Evolutionary conservation across 2,888 invertebrate species (phyloP).

Genomic region (Alviniconcha strummeri): DNA sequence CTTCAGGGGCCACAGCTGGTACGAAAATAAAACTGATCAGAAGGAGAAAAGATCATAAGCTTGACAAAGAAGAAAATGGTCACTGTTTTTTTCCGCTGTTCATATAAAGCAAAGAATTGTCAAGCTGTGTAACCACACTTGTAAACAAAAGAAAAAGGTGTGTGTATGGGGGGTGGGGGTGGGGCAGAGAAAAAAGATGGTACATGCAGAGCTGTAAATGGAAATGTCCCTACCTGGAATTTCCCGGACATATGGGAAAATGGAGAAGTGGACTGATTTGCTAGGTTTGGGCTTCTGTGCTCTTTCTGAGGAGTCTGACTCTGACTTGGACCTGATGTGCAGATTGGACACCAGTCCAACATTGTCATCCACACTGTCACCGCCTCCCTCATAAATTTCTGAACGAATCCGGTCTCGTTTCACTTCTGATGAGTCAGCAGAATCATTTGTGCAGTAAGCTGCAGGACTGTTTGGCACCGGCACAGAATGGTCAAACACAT

Average conservation of each 20-base stretch:
- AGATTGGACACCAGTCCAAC: background rate
- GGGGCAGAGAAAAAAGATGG: no score
- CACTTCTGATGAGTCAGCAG: background rate
- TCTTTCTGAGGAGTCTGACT: slow-evolving; percentile 12
- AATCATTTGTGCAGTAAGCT: background rate
- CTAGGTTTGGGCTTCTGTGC: slow-evolving; percentile 28
- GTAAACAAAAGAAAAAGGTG: no score
- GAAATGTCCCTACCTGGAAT: slow-evolving; percentile 47
- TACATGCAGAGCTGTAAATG: no score
- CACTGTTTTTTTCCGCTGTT: no score
- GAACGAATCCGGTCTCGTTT: background rate
- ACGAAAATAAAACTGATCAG: no score
- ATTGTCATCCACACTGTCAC: background rate
- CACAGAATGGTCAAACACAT: background rate
- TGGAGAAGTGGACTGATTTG: slow-evolving; percentile 56
- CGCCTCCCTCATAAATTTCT: background rate
- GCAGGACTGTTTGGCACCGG: background rate
- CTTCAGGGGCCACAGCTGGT: no score
- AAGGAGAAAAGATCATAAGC: no score
- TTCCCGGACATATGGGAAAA: slow-evolving; percentile 60
- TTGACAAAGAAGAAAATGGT: no score
- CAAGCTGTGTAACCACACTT: no score
- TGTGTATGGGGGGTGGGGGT: no score
- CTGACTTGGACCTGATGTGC: slow-evolving; percentile 12
- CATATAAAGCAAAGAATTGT: no score